Evolutionary conservation across 1,140 invertebrate species (phyloP), one percentile per base, ranked within the genome.

Genomic region (Neodiprion virginianus): DNA sequence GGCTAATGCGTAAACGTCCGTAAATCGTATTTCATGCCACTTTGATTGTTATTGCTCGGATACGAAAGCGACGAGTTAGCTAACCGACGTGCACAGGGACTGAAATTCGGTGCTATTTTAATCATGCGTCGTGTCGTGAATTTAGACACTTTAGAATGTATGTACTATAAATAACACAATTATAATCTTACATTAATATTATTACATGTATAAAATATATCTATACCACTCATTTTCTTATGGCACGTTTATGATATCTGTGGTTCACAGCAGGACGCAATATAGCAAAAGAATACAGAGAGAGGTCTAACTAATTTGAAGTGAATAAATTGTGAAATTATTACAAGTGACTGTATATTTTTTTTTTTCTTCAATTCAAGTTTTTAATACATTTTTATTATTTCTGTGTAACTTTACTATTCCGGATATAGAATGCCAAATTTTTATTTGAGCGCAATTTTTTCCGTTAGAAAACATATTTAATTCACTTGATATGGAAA

Each of bases 151-250:
- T 78, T 87, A 85, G 82, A 83, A 85, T 87, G 84, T 86, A 88
- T 88, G 87, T 88, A 88, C 84, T 86, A 86, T 88, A 88, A 87
- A 87, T 86, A 69, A 69, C 28, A 40, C 40, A 69, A 23, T 47
- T 83, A 86, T 88, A 88, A 88, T 86, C 85, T 84, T 82, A 86
- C 78, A 84, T 47, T 83, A 85, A 81, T 83, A 86, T 81, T 81
- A 86, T 83, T 87, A 87, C 81, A 82, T 88, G 86, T 88, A 87
- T 84, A 86, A 87, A 86, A 85, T 82, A 77, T 74, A 79, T 81
- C 83, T 83, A 84, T 85, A 85, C 76, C 86, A 88, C 80, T 84
- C 84, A 84, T 86, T 69, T 88, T 88, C 86, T 87, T 86, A 88
- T 87, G 85, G 81, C 85, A 88, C 86, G 80, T 87, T 87, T 86